Conservation (phyloP, 1,140 invertebrate species). For the Pteromalus puparum region DNA sequence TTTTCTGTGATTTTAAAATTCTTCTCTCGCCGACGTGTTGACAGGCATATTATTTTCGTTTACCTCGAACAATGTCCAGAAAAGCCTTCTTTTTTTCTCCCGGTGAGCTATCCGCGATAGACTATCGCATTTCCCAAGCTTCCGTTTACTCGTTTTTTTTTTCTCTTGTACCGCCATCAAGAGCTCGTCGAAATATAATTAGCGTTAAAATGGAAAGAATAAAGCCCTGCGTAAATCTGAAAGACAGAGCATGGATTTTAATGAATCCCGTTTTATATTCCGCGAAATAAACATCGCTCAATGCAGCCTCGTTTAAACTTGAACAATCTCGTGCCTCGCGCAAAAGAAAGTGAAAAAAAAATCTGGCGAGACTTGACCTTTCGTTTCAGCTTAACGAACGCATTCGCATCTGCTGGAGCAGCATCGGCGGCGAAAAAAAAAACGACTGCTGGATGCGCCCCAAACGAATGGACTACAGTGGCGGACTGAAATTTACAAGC, state of each 20-base stretch:
- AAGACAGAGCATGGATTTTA: too few relatives aligned
- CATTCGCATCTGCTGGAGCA: background rate
- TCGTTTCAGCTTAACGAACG: background rate
- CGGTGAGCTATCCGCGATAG: too few relatives aligned
- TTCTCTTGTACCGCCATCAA: too few relatives aligned
- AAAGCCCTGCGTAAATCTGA: too few relatives aligned
- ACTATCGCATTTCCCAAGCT: too few relatives aligned
- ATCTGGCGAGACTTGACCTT: background rate
- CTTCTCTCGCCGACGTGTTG: too few relatives aligned
- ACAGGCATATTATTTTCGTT: too few relatives aligned
- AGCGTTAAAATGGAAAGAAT: too few relatives aligned
- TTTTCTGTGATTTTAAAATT: too few relatives aligned
- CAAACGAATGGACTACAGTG: slow-evolving; percentile 29
- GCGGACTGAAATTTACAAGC: slow-evolving; percentile 14
- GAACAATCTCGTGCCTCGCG: background rate
- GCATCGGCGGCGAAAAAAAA: background rate
- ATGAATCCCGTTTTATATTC: background rate
- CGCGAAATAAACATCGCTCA: background rate
- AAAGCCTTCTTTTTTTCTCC: background rate
- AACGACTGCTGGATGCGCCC: background rate
- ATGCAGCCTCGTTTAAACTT: background rate
- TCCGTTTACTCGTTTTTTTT: too few relatives aligned
- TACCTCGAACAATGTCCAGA: too few relatives aligned
- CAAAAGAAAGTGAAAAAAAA: background rate
- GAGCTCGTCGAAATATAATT: too few relatives aligned